phyloP scores from a whole-genome alignment of 1,140 invertebrate species.

The Sinella curviseta region DNA sequence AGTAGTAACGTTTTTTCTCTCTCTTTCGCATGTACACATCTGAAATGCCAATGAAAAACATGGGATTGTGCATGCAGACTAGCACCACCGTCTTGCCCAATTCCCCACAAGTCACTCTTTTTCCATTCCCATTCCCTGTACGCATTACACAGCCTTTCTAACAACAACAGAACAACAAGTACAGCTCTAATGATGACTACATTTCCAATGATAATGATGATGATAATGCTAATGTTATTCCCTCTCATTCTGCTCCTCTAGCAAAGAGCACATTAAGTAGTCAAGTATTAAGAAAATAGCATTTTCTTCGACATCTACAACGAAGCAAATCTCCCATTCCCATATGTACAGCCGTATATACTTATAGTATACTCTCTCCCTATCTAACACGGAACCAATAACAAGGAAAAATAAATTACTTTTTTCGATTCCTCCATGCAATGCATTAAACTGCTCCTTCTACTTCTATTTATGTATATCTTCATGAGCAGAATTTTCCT shows the following conservation, averaged over 20 bases:
- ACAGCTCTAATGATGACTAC: not conserved
- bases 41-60: no score
- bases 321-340: not conserved
- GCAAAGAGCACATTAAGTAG: not conserved
- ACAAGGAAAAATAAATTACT: not conserved
- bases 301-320: not conserved
- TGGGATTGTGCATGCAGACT: no score
- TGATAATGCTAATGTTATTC: not conserved
- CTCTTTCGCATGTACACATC: no score
- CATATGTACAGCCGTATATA: no score
- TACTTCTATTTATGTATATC: not conserved
- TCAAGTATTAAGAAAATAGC: not conserved
- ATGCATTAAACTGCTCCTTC: not conserved
- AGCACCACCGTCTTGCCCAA: no score
- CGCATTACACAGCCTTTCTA: not conserved
- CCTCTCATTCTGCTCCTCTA: not conserved
- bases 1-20: no score
- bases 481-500: not conserved
- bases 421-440: not conserved
- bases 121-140: not conserved
- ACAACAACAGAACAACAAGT: not conserved
- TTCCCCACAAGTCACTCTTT: not conserved
- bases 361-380: no score
- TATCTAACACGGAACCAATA: no score
- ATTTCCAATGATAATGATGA: not conserved